Evolutionary conservation across 2,797 vertebrate genomes (phyloP).

Genomic region (Syngnathus rostellatus): DNA sequence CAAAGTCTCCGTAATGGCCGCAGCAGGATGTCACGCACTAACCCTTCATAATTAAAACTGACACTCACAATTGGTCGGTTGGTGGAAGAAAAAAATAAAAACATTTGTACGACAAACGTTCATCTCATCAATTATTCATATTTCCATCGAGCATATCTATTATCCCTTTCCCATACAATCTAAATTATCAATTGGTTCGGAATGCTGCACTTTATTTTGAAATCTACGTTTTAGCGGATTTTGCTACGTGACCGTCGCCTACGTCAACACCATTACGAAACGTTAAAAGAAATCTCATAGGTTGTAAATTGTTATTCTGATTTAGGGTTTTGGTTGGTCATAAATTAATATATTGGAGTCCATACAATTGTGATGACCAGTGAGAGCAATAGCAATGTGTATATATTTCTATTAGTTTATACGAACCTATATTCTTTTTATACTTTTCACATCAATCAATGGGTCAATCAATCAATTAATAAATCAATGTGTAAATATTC

Average conservation of each 20-base stretch:
- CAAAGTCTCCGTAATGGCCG: background rate
- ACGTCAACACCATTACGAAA: background rate
- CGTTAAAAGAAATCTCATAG: no score
- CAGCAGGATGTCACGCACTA: background rate
- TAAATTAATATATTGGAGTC: no score
- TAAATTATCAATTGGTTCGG: background rate
- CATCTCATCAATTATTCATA: background rate
- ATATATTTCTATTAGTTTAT: no score
- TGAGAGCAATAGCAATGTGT: no score
- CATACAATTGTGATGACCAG: no score
- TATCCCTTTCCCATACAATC: background rate
- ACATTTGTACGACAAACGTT: background rate
- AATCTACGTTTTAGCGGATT: background rate
- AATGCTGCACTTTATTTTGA: background rate
- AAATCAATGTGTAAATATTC: no score
- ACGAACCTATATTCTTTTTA: no score
- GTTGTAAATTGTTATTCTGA: no score
- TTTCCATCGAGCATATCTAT: background rate
- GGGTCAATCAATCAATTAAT: no score
- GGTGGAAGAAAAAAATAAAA: background rate
- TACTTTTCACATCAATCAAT: no score
- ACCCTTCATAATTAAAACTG: slow-evolving; percentile 21
- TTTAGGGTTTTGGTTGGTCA: no score
- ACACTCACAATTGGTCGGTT: background rate
- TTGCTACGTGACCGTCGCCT: background rate